Conservation (phyloP, 2,113 vertebrate genomes). For the Prolemur simus region DNA sequence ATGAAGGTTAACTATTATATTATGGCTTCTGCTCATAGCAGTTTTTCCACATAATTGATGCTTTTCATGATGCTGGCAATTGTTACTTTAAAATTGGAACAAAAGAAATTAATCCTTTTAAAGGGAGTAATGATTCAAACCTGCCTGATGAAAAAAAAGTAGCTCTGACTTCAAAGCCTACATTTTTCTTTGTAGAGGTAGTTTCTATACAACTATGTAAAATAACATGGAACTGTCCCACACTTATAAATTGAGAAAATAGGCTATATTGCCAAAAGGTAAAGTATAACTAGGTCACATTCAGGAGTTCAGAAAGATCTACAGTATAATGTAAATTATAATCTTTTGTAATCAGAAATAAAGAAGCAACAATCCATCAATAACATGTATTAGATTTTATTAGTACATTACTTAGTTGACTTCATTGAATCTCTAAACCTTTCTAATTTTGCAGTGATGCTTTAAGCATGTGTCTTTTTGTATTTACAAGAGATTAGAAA, state of each 20-base stretch:
- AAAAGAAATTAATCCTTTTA: constrained; percentile 65
- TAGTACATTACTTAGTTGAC: neutral
- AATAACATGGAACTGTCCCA: constrained; percentile 45
- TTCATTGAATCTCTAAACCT: neutral
- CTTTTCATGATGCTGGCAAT: constrained; percentile 45
- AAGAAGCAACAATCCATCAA: neutral
- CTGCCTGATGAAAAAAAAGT: constrained; percentile 3
- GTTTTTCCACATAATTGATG: constrained; percentile 41
- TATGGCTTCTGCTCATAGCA: neutral
- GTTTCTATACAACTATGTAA: constrained; percentile 35
- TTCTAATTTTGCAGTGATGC: neutral
- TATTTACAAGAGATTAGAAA: constrained; percentile 2
- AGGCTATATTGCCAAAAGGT: neutral
- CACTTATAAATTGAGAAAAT: neutral
- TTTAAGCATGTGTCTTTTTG: neutral
- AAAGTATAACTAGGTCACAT: neutral
- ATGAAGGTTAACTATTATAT: constrained; percentile 42
- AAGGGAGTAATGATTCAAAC: constrained; percentile 37
- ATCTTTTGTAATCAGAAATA: neutral
- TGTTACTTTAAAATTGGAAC: constrained; percentile 58
- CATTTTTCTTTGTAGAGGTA: constrained; percentile 45
- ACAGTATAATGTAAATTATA: neutral
- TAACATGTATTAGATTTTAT: neutral
- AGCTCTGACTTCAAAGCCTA: constrained; percentile 60
- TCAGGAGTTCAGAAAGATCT: neutral